A percentile compares a stretch with the other conserved stretches of the same genome.
phyloP scores from a whole-genome alignment of 2,113 vertebrate species.

The Brienomyrus longianalis region DNA sequence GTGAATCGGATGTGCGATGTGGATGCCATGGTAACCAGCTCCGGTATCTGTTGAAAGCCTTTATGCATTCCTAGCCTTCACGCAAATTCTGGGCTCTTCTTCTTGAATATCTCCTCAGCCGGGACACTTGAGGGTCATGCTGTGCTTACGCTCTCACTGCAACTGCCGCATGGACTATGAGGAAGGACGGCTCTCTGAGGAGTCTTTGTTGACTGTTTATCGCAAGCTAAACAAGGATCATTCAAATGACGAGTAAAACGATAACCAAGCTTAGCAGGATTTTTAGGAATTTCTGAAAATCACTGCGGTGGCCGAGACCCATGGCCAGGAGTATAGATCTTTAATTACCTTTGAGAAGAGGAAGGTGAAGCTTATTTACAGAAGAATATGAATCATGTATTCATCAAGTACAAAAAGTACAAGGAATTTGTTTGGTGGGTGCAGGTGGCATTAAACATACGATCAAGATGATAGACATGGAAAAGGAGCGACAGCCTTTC shows the following conservation, averaged over 20 bases:
- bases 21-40: background rate
- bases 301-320: background rate
- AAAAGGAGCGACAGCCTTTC: background rate
- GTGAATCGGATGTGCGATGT: background rate
- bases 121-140: background rate
- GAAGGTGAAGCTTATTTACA: background rate
- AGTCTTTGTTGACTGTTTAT: background rate
- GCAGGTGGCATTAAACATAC: background rate
- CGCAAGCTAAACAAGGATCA: background rate
- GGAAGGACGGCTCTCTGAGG: background rate
- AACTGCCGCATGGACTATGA: background rate
- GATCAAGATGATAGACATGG: background rate
- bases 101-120: background rate
- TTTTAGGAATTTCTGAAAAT: background rate
- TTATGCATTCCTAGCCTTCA: background rate
- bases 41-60: background rate
- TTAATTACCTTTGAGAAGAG: conserved; percentile 16
- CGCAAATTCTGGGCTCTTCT: background rate
- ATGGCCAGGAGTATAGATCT: conserved; percentile 7
- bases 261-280: background rate
- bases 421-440: background rate
- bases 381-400: background rate
- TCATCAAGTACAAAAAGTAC: background rate
- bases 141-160: background rate
- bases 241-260: background rate